A percentile compares a stretch with the other conserved stretches of the same genome.
phyloP scores from a whole-genome alignment of 2,113 vertebrate species.

The Mesoclemmys tuberculata region DNA sequence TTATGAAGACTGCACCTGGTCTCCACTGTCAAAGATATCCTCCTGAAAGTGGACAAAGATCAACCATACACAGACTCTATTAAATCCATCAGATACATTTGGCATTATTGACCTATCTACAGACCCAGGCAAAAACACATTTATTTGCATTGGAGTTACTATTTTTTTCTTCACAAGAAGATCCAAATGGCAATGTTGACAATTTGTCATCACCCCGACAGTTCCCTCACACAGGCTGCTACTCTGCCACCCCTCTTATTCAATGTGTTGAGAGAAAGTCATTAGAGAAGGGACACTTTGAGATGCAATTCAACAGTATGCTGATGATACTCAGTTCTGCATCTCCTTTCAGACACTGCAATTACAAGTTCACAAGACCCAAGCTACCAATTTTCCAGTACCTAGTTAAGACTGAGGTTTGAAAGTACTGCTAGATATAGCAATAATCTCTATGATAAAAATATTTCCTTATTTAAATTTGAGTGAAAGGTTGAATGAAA shows the following conservation, averaged over 20 bases:
- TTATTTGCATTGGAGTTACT: constrained; percentile 45
- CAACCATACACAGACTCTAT: constrained; percentile 35
- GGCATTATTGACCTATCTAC: constrained; percentile 35
- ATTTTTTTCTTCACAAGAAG: constrained; percentile 14
- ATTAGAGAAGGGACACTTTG: rapidly evolving
- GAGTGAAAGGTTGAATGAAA: background rate
- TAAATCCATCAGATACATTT: constrained; percentile 58
- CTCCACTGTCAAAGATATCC: constrained; percentile 15
- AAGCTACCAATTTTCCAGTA: background rate
- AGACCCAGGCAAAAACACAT: constrained; percentile 55
- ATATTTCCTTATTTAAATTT: background rate
- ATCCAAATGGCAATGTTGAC: background rate
- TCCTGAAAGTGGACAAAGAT: background rate
- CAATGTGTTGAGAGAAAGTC: background rate
- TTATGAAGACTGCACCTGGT: background rate
- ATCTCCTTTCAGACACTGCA: background rate
- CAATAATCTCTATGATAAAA: background rate
- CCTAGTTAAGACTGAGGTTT: background rate
- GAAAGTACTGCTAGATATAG: background rate
- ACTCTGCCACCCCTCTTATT: background rate
- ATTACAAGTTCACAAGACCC: background rate
- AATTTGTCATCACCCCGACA: too few relatives aligned
- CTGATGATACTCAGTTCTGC: background rate
- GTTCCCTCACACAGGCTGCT: background rate
- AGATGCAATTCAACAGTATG: rapidly evolving